Conservation (phyloP, 2,888 invertebrate species). For the Cabera pusaria region DNA sequence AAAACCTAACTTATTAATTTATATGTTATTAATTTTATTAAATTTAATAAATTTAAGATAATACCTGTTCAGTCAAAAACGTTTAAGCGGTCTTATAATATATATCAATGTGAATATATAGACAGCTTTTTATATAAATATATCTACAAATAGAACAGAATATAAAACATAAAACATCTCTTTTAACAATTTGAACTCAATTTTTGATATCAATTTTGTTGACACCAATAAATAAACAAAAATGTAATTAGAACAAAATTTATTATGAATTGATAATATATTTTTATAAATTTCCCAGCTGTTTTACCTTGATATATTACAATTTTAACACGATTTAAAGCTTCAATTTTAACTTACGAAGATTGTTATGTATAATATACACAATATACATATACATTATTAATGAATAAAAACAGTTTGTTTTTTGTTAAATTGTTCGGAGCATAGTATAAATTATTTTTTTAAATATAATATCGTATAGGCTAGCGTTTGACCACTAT, state of each 20-base stretch:
- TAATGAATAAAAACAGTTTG: constrained; percentile 16
- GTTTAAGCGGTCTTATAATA: constrained; percentile 3
- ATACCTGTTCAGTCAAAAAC: constrained; percentile 6
- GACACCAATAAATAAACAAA: no score
- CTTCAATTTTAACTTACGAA: constrained; percentile 72
- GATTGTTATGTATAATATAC: constrained; percentile 43
- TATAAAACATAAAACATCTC: no score
- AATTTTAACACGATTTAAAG: constrained; percentile 77
- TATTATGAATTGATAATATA: no score
- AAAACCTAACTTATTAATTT: constrained; percentile 10
- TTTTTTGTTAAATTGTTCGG: constrained; percentile 5
- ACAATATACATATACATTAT: constrained; percentile 40
- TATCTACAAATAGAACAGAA: no score
- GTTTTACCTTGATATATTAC: constrained; percentile 19
- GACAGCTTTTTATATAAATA: no score
- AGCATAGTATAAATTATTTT: constrained; percentile 22
- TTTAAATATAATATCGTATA: no score
- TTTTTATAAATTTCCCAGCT: constrained; percentile 4
- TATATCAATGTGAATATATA: no score
- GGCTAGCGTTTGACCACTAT: no score
- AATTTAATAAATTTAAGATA: constrained; percentile 2
- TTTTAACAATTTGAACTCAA: no score
- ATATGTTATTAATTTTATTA: constrained; percentile 1
- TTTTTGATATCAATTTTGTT: no score
- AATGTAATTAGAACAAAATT: no score